Conservation (phyloP, 2,888 invertebrate genomes). For the Sthenelais limicola region DNA sequence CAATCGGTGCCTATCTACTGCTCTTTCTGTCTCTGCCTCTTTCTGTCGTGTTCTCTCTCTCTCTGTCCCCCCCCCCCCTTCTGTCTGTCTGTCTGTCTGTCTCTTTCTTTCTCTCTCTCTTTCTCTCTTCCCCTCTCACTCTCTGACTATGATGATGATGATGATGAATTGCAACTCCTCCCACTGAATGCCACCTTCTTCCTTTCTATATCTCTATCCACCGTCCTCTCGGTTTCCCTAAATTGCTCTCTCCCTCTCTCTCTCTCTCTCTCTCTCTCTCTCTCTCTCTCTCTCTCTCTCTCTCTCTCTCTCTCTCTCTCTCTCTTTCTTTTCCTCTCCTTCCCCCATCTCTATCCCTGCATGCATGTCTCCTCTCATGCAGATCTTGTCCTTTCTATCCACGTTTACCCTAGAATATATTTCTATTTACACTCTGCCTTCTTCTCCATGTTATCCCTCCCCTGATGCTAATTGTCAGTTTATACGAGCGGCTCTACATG, state of each 20-base stretch:
- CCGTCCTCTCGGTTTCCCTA: neutral
- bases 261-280: neutral
- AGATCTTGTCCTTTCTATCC: neutral
- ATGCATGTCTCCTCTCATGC: neutral
- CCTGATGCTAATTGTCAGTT: too few relatives aligned
- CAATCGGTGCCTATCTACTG: too few relatives aligned
- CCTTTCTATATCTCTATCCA: neutral
- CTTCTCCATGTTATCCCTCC: neutral
- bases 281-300: neutral
- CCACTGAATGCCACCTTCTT: neutral
- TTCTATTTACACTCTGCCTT: neutral
- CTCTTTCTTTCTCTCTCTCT: neutral
- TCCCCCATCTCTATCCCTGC: neutral
- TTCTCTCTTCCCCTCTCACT: neutral
- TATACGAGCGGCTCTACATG: too few relatives aligned
- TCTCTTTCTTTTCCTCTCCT: neutral
- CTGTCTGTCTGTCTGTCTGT: neutral
- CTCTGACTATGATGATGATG: too few relatives aligned
- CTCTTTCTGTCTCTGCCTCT: neutral
- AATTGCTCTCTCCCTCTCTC: neutral
- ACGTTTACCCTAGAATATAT: too few relatives aligned
- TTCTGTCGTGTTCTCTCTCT: neutral
- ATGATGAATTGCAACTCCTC: too few relatives aligned
- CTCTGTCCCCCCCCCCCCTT: neutral
- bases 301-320: conserved; percentile 1